Evolutionary conservation across 2,797 vertebrate genomes (phyloP).

Genomic region (Lagocephalus sceleratus): DNA sequence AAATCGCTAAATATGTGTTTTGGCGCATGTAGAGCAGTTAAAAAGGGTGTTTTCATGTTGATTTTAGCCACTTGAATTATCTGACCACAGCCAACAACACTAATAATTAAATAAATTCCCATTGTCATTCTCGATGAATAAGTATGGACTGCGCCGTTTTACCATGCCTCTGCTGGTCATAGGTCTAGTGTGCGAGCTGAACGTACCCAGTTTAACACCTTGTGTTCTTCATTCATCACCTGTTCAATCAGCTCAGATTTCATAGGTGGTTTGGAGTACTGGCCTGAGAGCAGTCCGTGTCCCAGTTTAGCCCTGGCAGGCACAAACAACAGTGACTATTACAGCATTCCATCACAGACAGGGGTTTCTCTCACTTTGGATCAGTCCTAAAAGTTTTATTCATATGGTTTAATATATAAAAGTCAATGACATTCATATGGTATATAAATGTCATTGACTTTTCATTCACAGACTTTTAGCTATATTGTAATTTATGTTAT

Average conservation of each 20-base stretch:
- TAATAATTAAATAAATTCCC: no score
- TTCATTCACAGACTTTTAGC: no score
- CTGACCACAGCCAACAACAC: no score
- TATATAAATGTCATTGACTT: no score
- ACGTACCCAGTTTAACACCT: slow-evolving; percentile 87
- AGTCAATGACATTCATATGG: no score
- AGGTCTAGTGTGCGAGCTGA: slow-evolving; percentile 54
- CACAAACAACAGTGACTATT: slow-evolving; percentile 40
- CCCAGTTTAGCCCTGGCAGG: slow-evolving; percentile 91
- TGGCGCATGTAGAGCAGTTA: no score
- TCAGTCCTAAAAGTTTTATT: neutral
- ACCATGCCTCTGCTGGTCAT: slow-evolving; percentile 43
- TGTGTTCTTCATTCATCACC: slow-evolving; percentile 99
- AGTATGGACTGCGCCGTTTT: no score
- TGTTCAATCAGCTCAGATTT: slow-evolving; percentile 99
- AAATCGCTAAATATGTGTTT: neutral
- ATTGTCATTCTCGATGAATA: no score
- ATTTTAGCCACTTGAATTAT: no score
- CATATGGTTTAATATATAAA: neutral
- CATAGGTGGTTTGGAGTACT: slow-evolving; percentile 93
- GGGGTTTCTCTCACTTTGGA: slow-evolving; percentile 2
- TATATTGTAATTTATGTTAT: no score
- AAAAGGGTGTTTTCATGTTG: no score
- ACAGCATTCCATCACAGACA: neutral
- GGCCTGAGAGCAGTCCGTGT: slow-evolving; percentile 95